These are phyloP conservation scores for Penaeus monodon DNA, from an alignment of 2,888 invertebrate genomes.

Conservation along the genomic window DNA sequence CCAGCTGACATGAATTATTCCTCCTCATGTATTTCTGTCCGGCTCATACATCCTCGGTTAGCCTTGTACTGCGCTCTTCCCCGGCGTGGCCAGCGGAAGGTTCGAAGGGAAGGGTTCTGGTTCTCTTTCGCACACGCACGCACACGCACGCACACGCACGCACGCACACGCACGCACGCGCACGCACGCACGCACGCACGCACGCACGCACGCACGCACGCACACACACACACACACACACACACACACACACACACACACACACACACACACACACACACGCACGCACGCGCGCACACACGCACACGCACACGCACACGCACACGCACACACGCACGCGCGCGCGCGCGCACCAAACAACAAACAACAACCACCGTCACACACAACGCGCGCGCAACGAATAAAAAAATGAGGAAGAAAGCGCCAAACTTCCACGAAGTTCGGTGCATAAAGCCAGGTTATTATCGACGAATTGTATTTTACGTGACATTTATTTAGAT, in stretches of 20 bases:
- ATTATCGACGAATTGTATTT: too few species aligned
- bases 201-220: slow-evolving; percentile 6
- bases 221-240: slow-evolving; percentile 24
- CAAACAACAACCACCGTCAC: too few species aligned
- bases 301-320: slow-evolving; percentile 18
- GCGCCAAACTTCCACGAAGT: too few species aligned
- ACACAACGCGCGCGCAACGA: too few species aligned
- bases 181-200: slow-evolving; percentile 15
- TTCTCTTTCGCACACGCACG: background rate
- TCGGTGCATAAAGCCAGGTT: too few species aligned
- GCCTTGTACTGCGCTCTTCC: background rate
- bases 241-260: background rate
- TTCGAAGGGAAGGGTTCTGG: background rate
- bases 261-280: background rate
- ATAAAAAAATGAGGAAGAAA: too few species aligned
- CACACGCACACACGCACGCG: background rate
- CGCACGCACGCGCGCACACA: background rate
- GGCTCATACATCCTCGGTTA: background rate
- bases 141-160: background rate
- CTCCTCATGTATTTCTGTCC: background rate
- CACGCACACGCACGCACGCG: background rate
- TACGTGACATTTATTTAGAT: too few species aligned
- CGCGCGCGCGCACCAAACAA: too few species aligned
- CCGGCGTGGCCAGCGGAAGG: background rate
- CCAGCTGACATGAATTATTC: too few species aligned